phyloP scores from a whole-genome alignment of 1,140 invertebrate species.

The Phortica variegata region DNA sequence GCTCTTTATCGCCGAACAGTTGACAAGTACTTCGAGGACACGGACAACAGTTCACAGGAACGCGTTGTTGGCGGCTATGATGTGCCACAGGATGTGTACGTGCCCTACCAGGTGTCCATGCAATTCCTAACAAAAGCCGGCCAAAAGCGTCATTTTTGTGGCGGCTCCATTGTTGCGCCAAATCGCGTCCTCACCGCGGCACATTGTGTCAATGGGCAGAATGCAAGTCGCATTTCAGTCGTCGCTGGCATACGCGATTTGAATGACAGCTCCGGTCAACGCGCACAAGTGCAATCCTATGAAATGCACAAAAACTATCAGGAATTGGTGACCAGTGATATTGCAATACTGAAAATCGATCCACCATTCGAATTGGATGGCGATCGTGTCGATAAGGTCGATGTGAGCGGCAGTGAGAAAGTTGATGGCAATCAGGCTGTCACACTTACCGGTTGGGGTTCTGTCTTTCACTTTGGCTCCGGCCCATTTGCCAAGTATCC shows the following conservation, averaged over 20 bases:
- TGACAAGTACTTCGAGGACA: constrained; percentile 37
- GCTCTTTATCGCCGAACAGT: constrained; percentile 12
- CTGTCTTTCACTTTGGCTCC: constrained; percentile 45
- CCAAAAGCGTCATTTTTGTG: constrained; percentile 53
- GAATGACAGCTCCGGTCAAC: constrained; percentile 46
- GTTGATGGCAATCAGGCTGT: constrained; percentile 40
- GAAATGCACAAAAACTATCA: constrained; percentile 50
- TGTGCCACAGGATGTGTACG: constrained; percentile 40
- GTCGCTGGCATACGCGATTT: constrained; percentile 57
- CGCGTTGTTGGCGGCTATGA: constrained; percentile 47
- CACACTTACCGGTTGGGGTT: constrained; percentile 50
- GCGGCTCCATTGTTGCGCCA: constrained; percentile 58
- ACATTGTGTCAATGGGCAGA: constrained; percentile 58
- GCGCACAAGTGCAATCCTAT: constrained; percentile 38
- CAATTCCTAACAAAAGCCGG: constrained; percentile 40
- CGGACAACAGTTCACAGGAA: constrained; percentile 37
- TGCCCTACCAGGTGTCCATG: constrained; percentile 52
- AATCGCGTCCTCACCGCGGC: constrained; percentile 60
- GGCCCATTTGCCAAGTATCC: constrained; percentile 47
- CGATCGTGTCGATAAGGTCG: constrained; percentile 37
- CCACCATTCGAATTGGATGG: constrained; percentile 43
- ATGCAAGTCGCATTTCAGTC: constrained; percentile 50
- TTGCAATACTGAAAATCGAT: constrained; percentile 52
- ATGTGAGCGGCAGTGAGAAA: constrained; percentile 33
- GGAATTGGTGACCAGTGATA: constrained; percentile 49